Base-by-base conservation (phyloP, 2,797 vertebrate genomes). In the Notoglanidium macrostoma region DNA sequence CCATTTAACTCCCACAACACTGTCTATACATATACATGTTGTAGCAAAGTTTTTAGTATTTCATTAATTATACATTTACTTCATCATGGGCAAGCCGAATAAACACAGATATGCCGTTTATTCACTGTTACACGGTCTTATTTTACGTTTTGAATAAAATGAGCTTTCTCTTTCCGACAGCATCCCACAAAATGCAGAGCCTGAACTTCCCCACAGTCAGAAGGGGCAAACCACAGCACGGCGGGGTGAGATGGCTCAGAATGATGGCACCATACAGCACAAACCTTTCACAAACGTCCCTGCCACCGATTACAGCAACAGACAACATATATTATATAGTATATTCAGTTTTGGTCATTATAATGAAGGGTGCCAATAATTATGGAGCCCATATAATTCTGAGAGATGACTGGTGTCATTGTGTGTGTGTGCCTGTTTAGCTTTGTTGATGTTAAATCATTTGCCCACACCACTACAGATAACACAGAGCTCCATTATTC, bases 401-500 rank as follows among this genome's bases (percentile, higher is more conserved):
- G 55, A 35, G 11, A 5, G 23, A 10, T 21, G n/a, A 6, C 5
- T 55, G 21, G 5, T 23, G 11, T 59, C 21, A 23, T 23, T 40
- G 35, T 40, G 35, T 40, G 77, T 68, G 14, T 80, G 17, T 40
- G 54, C 46, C 19, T 70, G 51, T 72, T 32, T 81, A 74, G n/a
- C 57, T 82, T 32, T 54, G 57, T 44, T 51, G 26, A 17, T 59
- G 54, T 59, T 61, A 59, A 44, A 84, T n/a, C 55, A 35, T 44
- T 14, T 73, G 83, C 35, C 23, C 11, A 70, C 32, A 57, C 32
- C 57, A 63, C 15, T 15, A 35, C 55, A 81, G 57, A 35, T 26
- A 83, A 83, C n/a, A 68, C n/a, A 83, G 49, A 61, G 67, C n/a
- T 29, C 19, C 21, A 57, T 68, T 67, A 44, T 78, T 73, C 65